Base-by-base conservation (phyloP, 2,113 vertebrate genomes). In the Geococcyx californianus region DNA sequence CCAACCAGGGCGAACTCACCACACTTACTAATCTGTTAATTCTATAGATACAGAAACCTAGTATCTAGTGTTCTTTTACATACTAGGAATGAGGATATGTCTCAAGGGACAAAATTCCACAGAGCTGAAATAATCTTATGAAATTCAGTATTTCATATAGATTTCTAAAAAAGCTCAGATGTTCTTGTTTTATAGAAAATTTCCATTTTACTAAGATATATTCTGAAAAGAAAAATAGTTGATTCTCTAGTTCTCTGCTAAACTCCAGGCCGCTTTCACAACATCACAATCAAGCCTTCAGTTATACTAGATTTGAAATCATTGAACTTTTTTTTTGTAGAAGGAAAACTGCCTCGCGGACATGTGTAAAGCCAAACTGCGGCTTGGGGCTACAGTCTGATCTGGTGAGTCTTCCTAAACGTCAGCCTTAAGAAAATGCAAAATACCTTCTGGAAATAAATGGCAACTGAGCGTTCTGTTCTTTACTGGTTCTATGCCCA, bases 401-500 rank as follows among this genome's bases (percentile, higher is more conserved):
- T 79, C 70, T 62, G 23, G 51, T 76, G 40, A 85, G 59, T 62
- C 90, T 94, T 87, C 74, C 51, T 83, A 63, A 93, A 95, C 93
- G n/a, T 79, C 34, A 75, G 0, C 66, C 1, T 9, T 87, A 62
- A 59, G 84, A 89, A 93, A 68, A 90, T 1, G 12, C 33, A 87
- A 90, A 90, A 95, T 70, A 45, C 75, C 76, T 92, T 72, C 87
- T 69, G 75, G 70, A 93, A 91, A 94, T 70, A 90, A 83, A 80
- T 3, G 24, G 45, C 51, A 76, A 52, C 20, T 69, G 78, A 88
- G 33, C 69, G 26, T 66, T 94, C 66, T 69, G 55, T 13, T 94
- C 45, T 93, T 81, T 74, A 63, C 87, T 49, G 45, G 58, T 17
- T 38, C 63, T 67, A 24, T 31, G 34, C 73, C 58, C 44, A 3